Conservation (phyloP, 2,797 vertebrate species). For the Netta rufina region DNA sequence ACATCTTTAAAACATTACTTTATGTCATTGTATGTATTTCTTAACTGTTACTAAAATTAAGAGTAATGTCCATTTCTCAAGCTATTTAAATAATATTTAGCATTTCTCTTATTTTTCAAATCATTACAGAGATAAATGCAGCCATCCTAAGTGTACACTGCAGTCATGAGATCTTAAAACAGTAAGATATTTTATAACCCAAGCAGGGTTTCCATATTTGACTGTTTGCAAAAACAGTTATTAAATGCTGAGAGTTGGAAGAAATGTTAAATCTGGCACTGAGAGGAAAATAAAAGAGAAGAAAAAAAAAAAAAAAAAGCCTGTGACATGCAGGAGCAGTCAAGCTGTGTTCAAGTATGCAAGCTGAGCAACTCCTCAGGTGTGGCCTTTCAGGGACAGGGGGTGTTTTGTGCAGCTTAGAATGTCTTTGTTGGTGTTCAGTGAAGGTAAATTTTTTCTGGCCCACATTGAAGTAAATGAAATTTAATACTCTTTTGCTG, state of each 20-base stretch:
- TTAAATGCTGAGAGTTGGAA: not conserved
- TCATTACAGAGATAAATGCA: not conserved
- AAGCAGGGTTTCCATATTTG: not conserved
- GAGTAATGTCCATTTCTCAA: not conserved
- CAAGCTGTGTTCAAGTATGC: not conserved
- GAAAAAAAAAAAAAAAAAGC: fast-evolving
- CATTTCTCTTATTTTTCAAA: constrained; percentile 24
- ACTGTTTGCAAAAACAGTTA: not conserved
- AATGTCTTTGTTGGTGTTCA: not conserved
- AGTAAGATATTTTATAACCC: not conserved
- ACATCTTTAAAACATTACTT: not conserved
- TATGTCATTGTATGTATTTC: not conserved
- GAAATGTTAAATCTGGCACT: not conserved
- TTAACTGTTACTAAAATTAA: not conserved
- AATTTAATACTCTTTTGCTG: not conserved
- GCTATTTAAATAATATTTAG: not conserved
- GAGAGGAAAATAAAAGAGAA: no score
- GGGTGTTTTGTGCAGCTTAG: not conserved
- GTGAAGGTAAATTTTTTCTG: not conserved
- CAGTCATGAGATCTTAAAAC: not conserved
- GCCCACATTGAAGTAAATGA: fast-evolving
- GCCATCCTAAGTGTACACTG: not conserved
- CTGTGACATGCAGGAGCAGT: not conserved
- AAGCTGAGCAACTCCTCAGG: not conserved
- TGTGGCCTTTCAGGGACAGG: not conserved